These are phyloP conservation scores for Scaptomyza caliginosa DNA, from an alignment of 2,888 invertebrate genomes.

Conservation along the genomic window DNA sequence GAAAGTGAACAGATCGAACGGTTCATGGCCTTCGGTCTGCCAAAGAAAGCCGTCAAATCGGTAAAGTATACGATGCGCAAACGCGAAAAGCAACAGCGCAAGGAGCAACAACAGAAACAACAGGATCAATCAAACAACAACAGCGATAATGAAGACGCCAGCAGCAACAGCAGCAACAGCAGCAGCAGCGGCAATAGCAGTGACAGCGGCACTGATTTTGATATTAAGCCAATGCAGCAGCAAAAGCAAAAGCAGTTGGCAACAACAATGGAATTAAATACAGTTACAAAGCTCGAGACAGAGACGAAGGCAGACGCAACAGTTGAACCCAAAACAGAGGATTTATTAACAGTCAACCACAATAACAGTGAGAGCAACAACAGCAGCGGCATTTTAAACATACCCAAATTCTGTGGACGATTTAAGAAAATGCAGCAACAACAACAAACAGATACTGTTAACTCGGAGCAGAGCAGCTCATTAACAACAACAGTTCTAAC, in stretches of 20 bases:
- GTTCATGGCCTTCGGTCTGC: conserved; percentile 82
- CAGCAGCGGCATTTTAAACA: conserved; percentile 38
- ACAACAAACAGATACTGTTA: conserved; percentile 24
- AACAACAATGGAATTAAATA: not conserved
- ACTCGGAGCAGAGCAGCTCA: conserved; percentile 12
- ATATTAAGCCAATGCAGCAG: conserved; percentile 22
- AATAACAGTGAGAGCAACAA: conserved; percentile 24
- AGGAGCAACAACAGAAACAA: conserved; percentile 30
- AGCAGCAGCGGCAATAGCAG: conserved; percentile 30
- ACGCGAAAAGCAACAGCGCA: conserved; percentile 63
- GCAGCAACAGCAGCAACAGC: conserved; percentile 13
- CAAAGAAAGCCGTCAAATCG: conserved; percentile 81
- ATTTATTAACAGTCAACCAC: conserved; percentile 10
- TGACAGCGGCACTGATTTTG: conserved; percentile 51
- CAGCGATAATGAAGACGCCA: conserved; percentile 26
- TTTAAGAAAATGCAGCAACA: conserved; percentile 58
- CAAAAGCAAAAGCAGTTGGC: conserved; percentile 10
- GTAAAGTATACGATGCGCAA: conserved; percentile 80
- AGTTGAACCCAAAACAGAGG: conserved; percentile 4
- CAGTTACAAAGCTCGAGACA: not conserved
- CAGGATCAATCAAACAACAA: conserved; percentile 34
- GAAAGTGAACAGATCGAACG: conserved; percentile 82
- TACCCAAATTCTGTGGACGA: conserved; percentile 66
- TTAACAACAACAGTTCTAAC: conserved; percentile 2
- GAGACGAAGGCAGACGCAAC: not conserved